Evolutionary conservation across 2,888 invertebrate species (phyloP).

Genomic region (Ennomos erosarius): DNA sequence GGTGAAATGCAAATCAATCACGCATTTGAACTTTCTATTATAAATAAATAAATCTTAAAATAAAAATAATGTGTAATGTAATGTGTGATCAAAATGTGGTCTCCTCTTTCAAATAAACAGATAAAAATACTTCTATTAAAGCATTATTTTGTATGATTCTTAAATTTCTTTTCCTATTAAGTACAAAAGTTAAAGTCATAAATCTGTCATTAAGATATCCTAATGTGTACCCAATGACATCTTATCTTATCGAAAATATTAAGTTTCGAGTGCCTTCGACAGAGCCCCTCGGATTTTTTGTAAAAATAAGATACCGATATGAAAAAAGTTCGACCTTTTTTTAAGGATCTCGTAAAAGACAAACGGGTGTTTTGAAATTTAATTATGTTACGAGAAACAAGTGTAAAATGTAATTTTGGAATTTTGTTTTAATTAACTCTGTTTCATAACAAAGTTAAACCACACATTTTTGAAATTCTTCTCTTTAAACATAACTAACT

Average conservation of each 20-base stretch:
- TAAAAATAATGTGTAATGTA: no score
- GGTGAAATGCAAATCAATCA: no score
- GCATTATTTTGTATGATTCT: neutral
- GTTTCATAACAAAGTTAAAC: no score
- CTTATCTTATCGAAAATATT: conserved; percentile 44
- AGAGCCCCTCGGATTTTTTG: conserved; percentile 50
- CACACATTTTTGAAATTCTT: no score
- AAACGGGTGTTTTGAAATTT: conserved; percentile 38
- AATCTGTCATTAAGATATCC: conserved; percentile 28
- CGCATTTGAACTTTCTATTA: no score
- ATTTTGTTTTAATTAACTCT: conserved; percentile 5
- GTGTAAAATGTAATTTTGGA: neutral
- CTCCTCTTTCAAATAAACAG: no score
- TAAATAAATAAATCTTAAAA: no score
- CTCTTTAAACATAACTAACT: no score
- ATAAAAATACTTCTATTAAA: neutral
- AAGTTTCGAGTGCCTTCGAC: conserved; percentile 61
- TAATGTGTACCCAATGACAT: conserved; percentile 26
- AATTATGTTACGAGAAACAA: conserved; percentile 21
- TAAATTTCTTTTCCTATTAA: conserved; percentile 10
- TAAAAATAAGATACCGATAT: conserved; percentile 56
- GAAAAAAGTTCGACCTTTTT: conserved; percentile 69
- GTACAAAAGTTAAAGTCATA: conserved; percentile 10
- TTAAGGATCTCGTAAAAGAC: conserved; percentile 40
- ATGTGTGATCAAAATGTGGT: no score